These are phyloP conservation scores for Bombus sibiricus DNA, from an alignment of 1,140 invertebrate genomes.

Conservation along the genomic window DNA sequence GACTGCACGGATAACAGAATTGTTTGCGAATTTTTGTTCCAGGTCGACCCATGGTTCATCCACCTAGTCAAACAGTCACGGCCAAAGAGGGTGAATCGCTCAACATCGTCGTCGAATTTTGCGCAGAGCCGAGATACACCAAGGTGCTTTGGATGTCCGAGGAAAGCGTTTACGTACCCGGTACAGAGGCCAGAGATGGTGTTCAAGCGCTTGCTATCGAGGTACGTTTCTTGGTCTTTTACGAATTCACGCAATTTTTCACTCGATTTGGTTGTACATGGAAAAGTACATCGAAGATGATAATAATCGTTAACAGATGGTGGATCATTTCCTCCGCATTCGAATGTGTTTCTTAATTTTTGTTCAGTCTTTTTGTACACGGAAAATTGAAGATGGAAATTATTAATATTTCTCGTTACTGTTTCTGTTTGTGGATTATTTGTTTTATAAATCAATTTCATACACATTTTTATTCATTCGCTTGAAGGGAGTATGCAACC, in stretches of 20 bases:
- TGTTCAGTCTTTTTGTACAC: neutral
- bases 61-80: slow-evolving; percentile 82
- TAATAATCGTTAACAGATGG: too few relatives aligned
- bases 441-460: too few relatives aligned
- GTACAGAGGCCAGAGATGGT: slow-evolving; percentile 79
- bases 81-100: slow-evolving; percentile 83
- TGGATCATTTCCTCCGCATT: too few relatives aligned
- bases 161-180: slow-evolving; percentile 83
- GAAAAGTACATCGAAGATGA: too few relatives aligned
- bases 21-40: slow-evolving; percentile 69
- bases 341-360: neutral
- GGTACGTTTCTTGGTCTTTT: slow-evolving; percentile 72
- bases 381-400: neutral
- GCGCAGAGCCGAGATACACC: slow-evolving; percentile 84
- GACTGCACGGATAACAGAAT: slow-evolving; percentile 35
- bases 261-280: neutral
- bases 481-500: too few relatives aligned
- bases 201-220: slow-evolving; percentile 84
- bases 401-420: too few relatives aligned
- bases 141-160: slow-evolving; percentile 84
- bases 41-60: slow-evolving; percentile 85
- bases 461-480: too few relatives aligned
- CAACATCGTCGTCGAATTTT: slow-evolving; percentile 84
- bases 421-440: too few relatives aligned
- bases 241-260: neutral